phyloP scores from a whole-genome alignment of 2,888 invertebrate genomes.

The Leptinotarsa haldemani region DNA sequence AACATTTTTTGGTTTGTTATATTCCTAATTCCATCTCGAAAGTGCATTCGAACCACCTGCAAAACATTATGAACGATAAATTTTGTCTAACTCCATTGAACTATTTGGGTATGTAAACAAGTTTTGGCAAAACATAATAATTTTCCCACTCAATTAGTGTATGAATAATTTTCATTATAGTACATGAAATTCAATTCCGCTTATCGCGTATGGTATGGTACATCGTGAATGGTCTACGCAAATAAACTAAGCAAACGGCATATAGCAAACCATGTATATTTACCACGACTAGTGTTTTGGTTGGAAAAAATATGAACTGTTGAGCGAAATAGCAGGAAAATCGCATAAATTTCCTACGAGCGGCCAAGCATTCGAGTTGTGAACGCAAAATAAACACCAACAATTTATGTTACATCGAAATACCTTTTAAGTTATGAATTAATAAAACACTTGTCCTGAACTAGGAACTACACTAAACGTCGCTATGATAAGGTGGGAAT shows the following conservation, averaged over 20 bases:
- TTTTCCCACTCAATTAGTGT: constrained; percentile 1
- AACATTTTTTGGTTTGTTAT: too few species aligned
- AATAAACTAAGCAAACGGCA: not conserved
- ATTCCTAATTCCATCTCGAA: too few species aligned
- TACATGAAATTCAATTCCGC: not conserved
- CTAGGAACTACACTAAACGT: not conserved
- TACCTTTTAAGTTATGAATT: not conserved
- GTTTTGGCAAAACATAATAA: not conserved
- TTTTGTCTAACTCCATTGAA: too few species aligned
- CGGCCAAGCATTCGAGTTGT: not conserved
- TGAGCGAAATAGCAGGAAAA: not conserved
- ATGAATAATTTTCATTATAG: not conserved
- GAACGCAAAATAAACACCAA: constrained; percentile 4
- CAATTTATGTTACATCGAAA: not conserved
- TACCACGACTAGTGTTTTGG: constrained; percentile 7
- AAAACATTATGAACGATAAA: too few species aligned
- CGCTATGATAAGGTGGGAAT: not conserved
- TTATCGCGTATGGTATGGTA: not conserved
- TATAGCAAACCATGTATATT: constrained; percentile 1
- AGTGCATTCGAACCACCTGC: too few species aligned
- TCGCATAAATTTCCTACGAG: not conserved
- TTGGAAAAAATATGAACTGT: not conserved
- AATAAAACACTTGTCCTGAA: not conserved
- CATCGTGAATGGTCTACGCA: not conserved
- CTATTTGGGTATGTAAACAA: too few species aligned